Base-by-base conservation (phyloP, 2,888 invertebrate genomes). In the Laspeyria flexula region DNA sequence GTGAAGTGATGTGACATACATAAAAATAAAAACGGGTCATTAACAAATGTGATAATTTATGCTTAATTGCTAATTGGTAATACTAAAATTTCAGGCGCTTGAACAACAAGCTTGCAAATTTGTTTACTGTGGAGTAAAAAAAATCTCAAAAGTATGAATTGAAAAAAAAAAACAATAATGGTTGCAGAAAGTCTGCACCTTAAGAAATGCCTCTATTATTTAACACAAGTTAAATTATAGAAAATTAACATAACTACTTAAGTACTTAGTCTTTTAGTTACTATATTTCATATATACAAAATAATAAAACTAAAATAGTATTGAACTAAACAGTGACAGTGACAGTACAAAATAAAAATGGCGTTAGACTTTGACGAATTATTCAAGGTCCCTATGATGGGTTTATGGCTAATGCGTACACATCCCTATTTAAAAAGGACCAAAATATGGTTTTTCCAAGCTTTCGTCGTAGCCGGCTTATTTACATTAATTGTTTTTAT, bases 321-420 rank as follows among this genome's bases (percentile, higher is more conserved):
- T 1, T 25, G 5, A 25, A 25, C 1, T 6, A 7, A 3, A 25
- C 3, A 25, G 7, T 7, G 7, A 25, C 25, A 25, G 25, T 7
- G 18, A 18, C 2, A 18, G 18, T 18, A 18, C 18, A 18, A 18
- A 2, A 18, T 18, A 2, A 25, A 38, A 10, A 75, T 74, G 76
- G 51, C 70, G 0, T 21, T 72, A 4, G 27, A 70, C 30, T 76
- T 65, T 27, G 65, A 77, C 0, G 31, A 61, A n/a, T 40, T 60
- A 29, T 77, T 60, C 23, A 56, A 43, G 33, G 13, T 55, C 10
- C 6, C 59, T 0, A 21, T 56, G 0, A 13, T 0, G 1, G 69
- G 71, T 1, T 47, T 71, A 53, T 49, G 38, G 1, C 1, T 74
- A 0, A 59, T 37, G 30, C 13, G 56, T 0, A 54, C 58, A 0